Conservation (phyloP, 2,797 vertebrate species). For the Pangasius larnaudii region DNA sequence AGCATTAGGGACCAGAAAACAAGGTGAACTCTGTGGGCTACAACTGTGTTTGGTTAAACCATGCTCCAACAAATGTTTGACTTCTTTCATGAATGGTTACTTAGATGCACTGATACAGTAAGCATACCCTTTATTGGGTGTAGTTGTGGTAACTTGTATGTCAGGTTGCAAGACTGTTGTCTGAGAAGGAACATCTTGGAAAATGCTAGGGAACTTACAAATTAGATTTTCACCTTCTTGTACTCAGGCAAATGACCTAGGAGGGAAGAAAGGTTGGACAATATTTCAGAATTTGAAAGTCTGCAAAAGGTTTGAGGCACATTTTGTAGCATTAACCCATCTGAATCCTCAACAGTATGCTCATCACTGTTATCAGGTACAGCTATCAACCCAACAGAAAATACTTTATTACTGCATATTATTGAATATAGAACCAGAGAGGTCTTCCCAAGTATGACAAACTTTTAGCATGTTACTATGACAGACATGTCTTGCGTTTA, state of each 20-base stretch:
- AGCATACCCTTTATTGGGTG: not conserved
- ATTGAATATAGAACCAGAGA: not conserved
- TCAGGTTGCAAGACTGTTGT: not conserved
- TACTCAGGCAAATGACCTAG: not conserved
- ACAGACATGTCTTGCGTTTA: not conserved
- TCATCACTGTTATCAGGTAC: not conserved
- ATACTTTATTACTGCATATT: not conserved
- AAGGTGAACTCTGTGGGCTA: conserved; percentile 24
- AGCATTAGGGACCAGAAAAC: conserved; percentile 25
- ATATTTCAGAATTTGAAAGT: not conserved
- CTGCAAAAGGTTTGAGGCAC: not conserved
- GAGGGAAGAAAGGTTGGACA: not conserved
- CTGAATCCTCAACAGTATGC: not conserved
- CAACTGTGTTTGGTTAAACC: not conserved
- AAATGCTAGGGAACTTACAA: not conserved
- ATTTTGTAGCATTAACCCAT: not conserved
- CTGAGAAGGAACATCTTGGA: conserved; percentile 1
- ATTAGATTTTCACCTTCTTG: not conserved
- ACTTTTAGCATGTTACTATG: not conserved
- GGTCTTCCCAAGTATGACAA: not conserved
- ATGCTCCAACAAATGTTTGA: conserved; percentile 5
- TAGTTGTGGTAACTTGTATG: not conserved
- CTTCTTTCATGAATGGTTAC: not conserved
- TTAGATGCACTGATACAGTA: not conserved
- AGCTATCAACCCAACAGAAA: not conserved